These are phyloP conservation scores for Noctua janthe DNA, from an alignment of 2,888 invertebrate genomes.

Conservation along the genomic window DNA sequence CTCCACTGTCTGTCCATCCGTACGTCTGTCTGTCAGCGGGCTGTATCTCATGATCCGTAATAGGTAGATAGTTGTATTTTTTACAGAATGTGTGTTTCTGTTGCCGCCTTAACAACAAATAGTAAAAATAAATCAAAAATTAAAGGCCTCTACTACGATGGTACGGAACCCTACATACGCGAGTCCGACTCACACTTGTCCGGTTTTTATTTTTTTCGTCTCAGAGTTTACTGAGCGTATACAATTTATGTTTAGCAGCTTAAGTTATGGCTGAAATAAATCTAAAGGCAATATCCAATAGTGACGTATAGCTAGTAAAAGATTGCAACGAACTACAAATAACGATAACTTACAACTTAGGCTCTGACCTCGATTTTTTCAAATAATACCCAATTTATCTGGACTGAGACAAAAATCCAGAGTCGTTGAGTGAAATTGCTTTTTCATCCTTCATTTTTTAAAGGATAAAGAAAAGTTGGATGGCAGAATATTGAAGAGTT, in stretches of 20 bases:
- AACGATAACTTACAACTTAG: not conserved
- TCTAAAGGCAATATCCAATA: not conserved
- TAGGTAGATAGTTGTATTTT: too few species aligned
- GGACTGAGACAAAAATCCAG: slow-evolving; percentile 23
- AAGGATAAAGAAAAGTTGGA: slow-evolving; percentile 25
- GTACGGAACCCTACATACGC: too few species aligned
- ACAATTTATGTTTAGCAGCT: not conserved
- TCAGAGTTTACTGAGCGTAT: too few species aligned
- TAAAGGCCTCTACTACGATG: too few species aligned
- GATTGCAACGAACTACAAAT: not conserved
- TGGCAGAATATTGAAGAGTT: slow-evolving; percentile 27
- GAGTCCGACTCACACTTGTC: too few species aligned
- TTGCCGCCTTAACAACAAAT: too few species aligned
- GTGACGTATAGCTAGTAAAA: not conserved
- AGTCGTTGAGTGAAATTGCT: slow-evolving; percentile 11
- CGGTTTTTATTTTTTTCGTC: too few species aligned
- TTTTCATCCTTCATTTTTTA: slow-evolving; percentile 39
- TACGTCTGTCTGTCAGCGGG: too few species aligned
- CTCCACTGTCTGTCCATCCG: too few species aligned
- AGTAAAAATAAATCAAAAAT: too few species aligned
- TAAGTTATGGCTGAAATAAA: not conserved
- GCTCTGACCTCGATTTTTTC: not conserved
- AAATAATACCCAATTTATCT: slow-evolving; percentile 32
- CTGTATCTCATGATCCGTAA: too few species aligned
- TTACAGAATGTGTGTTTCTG: too few species aligned